Evolutionary conservation across 2,797 vertebrate genomes (phyloP).

Genomic region (Alca torda): DNA sequence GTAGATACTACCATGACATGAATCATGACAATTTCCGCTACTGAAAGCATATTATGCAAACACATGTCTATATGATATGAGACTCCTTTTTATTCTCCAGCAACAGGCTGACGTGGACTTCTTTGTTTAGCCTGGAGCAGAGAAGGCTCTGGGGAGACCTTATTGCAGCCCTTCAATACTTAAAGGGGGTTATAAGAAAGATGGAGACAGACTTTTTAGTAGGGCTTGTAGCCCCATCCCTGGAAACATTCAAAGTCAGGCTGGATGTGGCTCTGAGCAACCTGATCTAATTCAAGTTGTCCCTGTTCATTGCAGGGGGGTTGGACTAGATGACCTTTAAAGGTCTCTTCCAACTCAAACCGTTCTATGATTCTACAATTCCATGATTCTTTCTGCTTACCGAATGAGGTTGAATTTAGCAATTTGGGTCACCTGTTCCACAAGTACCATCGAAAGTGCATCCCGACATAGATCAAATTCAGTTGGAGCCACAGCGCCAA

Average conservation of each 20-base stretch:
- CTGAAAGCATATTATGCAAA: not conserved
- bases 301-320: not conserved
- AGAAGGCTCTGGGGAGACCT: not conserved
- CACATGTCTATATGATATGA: not conserved
- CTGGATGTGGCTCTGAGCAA: not conserved
- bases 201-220: not conserved
- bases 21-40: not conserved
- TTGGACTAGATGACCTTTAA: not conserved
- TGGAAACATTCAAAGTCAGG: not conserved
- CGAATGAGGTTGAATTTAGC: conserved; percentile 79
- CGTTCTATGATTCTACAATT: not conserved
- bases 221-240: not conserved
- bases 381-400: conserved; percentile 67
- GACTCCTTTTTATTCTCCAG: not conserved
- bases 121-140: not conserved
- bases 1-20: not conserved
- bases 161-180: not conserved
- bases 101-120: not conserved
- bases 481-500: conserved; percentile 24
- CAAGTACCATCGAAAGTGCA: conserved; percentile 75
- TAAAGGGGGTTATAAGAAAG: not conserved
- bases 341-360: not conserved
- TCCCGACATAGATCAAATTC: conserved; percentile 73
- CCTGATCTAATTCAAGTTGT: not conserved
- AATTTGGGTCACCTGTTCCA: conserved; percentile 77